A percentile compares a stretch with the other conserved stretches of the same genome.
Evolutionary conservation across 2,888 invertebrate genomes (phyloP).

Genomic region (Eustalomyia histrio): DNA sequence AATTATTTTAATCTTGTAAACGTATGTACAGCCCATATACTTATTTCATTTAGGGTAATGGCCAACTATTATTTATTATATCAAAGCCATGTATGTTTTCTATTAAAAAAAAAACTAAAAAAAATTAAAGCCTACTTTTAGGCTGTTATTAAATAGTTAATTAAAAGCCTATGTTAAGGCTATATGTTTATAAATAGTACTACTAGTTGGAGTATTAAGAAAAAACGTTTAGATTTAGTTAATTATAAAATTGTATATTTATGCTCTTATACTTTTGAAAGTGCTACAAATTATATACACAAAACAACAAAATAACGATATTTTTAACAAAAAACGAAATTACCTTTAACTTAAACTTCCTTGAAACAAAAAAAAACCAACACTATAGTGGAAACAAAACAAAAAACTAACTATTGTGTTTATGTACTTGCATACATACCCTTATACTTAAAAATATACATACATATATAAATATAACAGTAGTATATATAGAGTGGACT

Average conservation of each 20-base stretch:
- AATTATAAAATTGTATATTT: conserved; percentile 51
- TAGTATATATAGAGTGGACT: background rate
- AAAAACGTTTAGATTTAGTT: conserved; percentile 18
- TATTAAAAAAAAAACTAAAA: background rate
- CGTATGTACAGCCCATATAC: too few species aligned
- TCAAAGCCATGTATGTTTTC: background rate
- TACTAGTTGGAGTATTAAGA: background rate
- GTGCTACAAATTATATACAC: conserved; percentile 15
- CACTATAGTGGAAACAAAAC: background rate
- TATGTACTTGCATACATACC: background rate
- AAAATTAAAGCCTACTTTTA: background rate
- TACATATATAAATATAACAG: background rate
- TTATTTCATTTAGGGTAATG: too few species aligned
- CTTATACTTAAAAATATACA: background rate
- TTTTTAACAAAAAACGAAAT: conserved; percentile 31
- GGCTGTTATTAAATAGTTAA: background rate
- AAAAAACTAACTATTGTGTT: conserved; percentile 18
- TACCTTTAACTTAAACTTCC: conserved; percentile 56
- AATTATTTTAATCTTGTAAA: too few species aligned
- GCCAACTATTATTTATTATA: background rate
- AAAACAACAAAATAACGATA: background rate
- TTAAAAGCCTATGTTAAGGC: background rate
- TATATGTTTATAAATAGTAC: background rate
- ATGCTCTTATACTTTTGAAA: conserved; percentile 30
- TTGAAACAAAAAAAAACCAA: conserved; percentile 43